These are phyloP conservation scores for Drosophila pseudoobscura DNA, from an alignment of 1,140 invertebrate species.

Conservation along the genomic window DNA sequence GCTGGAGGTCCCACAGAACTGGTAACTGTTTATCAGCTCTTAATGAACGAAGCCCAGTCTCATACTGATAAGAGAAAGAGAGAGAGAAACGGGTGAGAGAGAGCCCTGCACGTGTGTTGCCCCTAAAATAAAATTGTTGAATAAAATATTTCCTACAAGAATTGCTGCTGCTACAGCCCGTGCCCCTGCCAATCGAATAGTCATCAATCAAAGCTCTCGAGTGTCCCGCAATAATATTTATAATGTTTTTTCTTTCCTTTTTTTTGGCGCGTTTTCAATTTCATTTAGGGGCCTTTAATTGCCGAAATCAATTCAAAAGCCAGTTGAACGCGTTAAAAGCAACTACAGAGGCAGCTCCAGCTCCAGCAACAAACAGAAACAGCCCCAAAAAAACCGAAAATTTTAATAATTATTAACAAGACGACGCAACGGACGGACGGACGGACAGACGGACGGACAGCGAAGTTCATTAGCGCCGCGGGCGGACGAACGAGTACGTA, in stretches of 20 bases:
- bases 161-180: constrained; percentile 8
- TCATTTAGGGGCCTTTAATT: constrained; percentile 76
- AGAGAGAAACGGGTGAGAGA: constrained; percentile 1
- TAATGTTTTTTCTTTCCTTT: constrained; percentile 48
- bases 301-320: constrained; percentile 80
- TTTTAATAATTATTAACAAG: constrained; percentile 80
- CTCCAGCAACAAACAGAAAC: constrained; percentile 29
- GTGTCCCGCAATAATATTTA: constrained; percentile 72
- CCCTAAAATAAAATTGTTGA: constrained; percentile 24
- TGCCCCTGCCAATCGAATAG: constrained; percentile 46
- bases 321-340: constrained; percentile 77
- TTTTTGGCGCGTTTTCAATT: constrained; percentile 65
- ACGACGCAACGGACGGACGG: constrained; percentile 23
- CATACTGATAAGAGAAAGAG: constrained; percentile 47
- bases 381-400: constrained; percentile 34
- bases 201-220: constrained; percentile 68
- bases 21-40: constrained; percentile 59
- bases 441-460: too few relatives aligned
- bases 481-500: constrained; percentile 19
- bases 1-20: constrained; percentile 25
- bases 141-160: constrained; percentile 43
- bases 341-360: constrained; percentile 54
- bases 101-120: constrained; percentile 46
- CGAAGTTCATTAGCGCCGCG: constrained; percentile 57
- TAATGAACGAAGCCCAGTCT: constrained; percentile 57